Percentiles rank a stretch among this genome's conserved stretches.
Evolutionary conservation across 92 coral and sea anemone species (phyloP).

Genomic region (Micromussa lordhowensis): DNA sequence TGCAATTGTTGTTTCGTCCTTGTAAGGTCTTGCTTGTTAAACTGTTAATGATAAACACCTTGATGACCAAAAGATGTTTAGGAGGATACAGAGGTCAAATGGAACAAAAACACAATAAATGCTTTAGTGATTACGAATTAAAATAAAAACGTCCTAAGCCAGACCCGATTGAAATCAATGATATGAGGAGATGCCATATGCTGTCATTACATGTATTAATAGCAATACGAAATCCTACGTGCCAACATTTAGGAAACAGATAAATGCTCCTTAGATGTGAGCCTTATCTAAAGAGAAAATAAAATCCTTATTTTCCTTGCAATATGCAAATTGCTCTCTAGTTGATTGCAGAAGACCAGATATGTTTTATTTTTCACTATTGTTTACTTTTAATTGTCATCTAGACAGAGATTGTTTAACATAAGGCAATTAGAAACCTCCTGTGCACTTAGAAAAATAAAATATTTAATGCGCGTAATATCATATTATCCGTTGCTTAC

Average conservation of each 20-base stretch:
- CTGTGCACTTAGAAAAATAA: not conserved
- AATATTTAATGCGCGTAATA: not conserved
- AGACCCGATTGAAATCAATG: too few species aligned
- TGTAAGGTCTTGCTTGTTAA: too few species aligned
- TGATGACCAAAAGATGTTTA: too few species aligned
- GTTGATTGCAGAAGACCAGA: not conserved
- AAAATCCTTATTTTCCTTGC: not conserved
- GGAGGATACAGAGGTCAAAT: not conserved
- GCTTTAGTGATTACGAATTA: not conserved
- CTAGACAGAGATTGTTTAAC: slow-evolving; percentile 3
- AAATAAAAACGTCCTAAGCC: too few species aligned
- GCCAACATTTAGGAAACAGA: not conserved
- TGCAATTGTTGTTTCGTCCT: too few species aligned
- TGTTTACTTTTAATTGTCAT: slow-evolving; percentile 22
- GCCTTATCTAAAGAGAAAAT: not conserved
- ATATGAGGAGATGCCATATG: too few species aligned
- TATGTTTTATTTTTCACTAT: not conserved
- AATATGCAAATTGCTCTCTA: not conserved
- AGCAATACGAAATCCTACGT: not conserved
- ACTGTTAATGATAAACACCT: too few species aligned
- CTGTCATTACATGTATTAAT: too few species aligned
- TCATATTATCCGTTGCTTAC: not conserved
- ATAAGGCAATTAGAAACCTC: slow-evolving; percentile 14
- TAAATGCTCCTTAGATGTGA: not conserved
- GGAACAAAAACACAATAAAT: not conserved